Evolutionary conservation across 2,113 vertebrate genomes (phyloP), one percentile per base, ranked within the genome.

Genomic region (Patagioenas fasciata): DNA sequence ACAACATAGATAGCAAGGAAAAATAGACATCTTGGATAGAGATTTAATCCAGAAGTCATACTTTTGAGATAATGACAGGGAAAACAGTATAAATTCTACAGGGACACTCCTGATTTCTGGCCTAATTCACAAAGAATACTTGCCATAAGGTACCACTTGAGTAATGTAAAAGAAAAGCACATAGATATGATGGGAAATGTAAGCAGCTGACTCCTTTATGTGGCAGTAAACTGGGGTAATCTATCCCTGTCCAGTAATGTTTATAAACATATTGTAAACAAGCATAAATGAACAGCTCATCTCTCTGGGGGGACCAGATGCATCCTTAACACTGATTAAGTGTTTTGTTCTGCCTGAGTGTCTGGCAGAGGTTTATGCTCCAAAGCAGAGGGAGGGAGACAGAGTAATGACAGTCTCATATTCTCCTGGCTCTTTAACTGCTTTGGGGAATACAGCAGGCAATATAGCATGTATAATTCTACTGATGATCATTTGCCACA

Each of bases 291-390:
- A 98, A 88, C 96, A 97, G 92, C 90, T 95, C 93, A 95, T 98
- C 88, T 97, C 97, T 98, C 97, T 65, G 58, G 95, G 96, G 97
- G 96, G 57, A 97, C 97, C 97, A 97, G 96, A 97, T 97, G 96
- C 88, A 91, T 97, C 96, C 96, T 97, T 98, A 98, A 97, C 97
- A 95, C 96, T 98, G 97, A 98, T 98, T 98, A 98, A 98, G 97
- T 97, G 95, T 97, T 97, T 98, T 97, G 96, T 97, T 97, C 96
- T 97, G 95, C 97, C 96, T 96, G 93, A 97, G 74, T 96, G 96
- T 97, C 97, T 98, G 97, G 96, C 89, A 92, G 93, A 96, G 96
- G 96, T 97, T 97, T 97, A 84, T 93, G 82, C 94, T 97, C 81
- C 47, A 23, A 96, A 95, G 71, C 82, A 77, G 87, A 93, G 95